These are phyloP conservation scores for Hyaena hyaena DNA, from an alignment of 2,113 vertebrate genomes.

Conservation along the genomic window DNA sequence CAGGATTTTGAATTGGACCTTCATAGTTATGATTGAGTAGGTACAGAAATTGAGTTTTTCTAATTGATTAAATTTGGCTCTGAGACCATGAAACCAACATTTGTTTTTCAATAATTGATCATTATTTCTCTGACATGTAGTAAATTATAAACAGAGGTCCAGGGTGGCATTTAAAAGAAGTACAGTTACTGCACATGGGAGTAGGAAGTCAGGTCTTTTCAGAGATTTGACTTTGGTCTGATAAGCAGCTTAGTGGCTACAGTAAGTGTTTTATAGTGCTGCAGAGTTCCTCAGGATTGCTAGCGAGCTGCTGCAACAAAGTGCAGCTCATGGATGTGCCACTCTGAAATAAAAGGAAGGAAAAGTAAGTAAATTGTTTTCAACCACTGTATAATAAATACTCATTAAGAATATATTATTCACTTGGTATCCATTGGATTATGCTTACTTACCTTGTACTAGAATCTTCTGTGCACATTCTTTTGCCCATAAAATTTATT, in stretches of 20 bases:
- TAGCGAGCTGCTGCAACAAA: neutral
- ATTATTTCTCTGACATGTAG: neutral
- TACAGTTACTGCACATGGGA: neutral
- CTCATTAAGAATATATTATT: neutral
- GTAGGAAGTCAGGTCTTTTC: neutral
- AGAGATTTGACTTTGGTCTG: slow-evolving; percentile 4
- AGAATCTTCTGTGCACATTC: neutral
- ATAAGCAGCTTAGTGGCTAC: neutral
- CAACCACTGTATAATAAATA: neutral
- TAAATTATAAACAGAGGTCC: neutral
- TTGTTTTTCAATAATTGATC: neutral
- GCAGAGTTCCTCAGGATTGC: neutral
- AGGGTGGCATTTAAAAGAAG: neutral
- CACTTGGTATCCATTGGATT: neutral
- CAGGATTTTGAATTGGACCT: slow-evolving; percentile 20
- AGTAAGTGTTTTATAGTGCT: neutral
- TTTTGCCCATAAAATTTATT: slow-evolving; percentile 38
- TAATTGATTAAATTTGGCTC: slow-evolving; percentile 27
- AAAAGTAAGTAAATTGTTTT: neutral
- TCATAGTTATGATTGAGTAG: neutral
- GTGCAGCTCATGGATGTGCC: neutral
- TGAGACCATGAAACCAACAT: neutral
- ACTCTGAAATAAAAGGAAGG: neutral
- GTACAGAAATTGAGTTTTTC: neutral
- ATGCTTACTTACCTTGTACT: neutral